Evolutionary conservation across 2,888 invertebrate species (phyloP), one percentile per base, ranked within the genome.

Genomic region (Cryptocheilus praepositus): DNA sequence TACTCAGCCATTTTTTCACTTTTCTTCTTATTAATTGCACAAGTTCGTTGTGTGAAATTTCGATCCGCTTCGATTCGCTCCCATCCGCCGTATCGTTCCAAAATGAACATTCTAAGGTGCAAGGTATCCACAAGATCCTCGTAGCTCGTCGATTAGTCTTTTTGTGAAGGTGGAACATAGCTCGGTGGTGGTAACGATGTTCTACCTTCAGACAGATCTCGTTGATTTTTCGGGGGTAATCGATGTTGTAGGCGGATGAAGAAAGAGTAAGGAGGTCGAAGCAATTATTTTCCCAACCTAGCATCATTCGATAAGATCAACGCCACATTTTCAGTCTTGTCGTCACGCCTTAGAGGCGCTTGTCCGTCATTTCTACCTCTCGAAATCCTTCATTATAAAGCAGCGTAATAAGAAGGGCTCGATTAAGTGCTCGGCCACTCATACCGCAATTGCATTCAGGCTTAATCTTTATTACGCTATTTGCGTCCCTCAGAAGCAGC

Each of bases 11-110:
- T 53, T 53, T 25, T 22, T 66, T 61, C 66, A 62, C 51, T 54
- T 43, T 58, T 63, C 66, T 64, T 61, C 59, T 55, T 57, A 45
- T 58, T 65, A 60, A 71, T 71, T 65, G 65, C 51, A 54, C 18
- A 25, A 5, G 8, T 45, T 16, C 45, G 2, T n/a, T 52, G n/a
- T n/a, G n/a, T n/a, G n/a, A n/a, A n/a, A n/a, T n/a, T n/a, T n/a
- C n/a, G n/a, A n/a, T n/a, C n/a, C n/a, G n/a, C n/a, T n/a, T n/a
- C n/a, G n/a, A n/a, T n/a, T n/a, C n/a, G n/a, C n/a, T n/a, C n/a
- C n/a, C n/a, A n/a, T n/a, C n/a, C n/a, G n/a, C n/a, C n/a, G n/a
- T n/a, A n/a, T n/a, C n/a, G n/a, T n/a, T n/a, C n/a, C n/a, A n/a
- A n/a, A n/a, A n/a, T n/a, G n/a, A n/a, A n/a, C n/a, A n/a, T n/a